A percentile compares a stretch with the other conserved stretches of the same genome.
phyloP scores from a whole-genome alignment of 2,113 vertebrate species.

The Leucosticte australis region DNA sequence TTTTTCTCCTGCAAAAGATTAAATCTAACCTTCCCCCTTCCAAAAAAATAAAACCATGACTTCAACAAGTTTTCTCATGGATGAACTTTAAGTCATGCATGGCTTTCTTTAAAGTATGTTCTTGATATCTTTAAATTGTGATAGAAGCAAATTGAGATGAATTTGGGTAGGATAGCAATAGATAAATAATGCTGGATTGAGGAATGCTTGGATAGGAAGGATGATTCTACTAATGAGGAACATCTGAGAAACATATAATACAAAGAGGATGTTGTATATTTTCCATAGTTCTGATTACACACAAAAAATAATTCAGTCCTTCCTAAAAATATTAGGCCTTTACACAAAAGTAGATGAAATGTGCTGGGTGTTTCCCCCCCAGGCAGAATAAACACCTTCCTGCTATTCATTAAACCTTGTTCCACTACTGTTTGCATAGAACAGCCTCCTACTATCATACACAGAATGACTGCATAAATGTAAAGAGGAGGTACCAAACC shows the following conservation, averaged over 20 bases:
- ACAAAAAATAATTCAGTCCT: background rate
- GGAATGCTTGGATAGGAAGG: background rate
- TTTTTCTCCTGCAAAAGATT: background rate
- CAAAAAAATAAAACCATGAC: background rate
- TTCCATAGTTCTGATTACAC: constrained; percentile 46
- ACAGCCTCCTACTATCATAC: background rate
- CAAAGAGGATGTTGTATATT: constrained; percentile 24
- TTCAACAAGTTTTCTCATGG: background rate
- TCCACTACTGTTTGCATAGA: background rate
- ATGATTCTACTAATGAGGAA: background rate
- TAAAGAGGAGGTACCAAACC: background rate
- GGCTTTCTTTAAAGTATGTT: background rate
- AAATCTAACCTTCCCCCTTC: background rate
- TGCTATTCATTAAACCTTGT: background rate
- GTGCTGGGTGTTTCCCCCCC: background rate
- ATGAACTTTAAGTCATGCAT: background rate
- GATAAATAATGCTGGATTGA: background rate
- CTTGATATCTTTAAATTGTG: background rate
- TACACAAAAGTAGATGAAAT: background rate
- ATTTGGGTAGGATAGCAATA: background rate
- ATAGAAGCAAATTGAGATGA: background rate
- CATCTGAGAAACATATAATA: background rate
- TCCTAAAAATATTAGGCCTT: constrained; percentile 56
- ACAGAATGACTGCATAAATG: background rate
- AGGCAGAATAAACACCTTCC: background rate